A percentile compares a stretch with the other conserved stretches of the same genome.
Conservation (phyloP, 92 coral and sea anemone genomes). For the Porites divaricata region DNA sequence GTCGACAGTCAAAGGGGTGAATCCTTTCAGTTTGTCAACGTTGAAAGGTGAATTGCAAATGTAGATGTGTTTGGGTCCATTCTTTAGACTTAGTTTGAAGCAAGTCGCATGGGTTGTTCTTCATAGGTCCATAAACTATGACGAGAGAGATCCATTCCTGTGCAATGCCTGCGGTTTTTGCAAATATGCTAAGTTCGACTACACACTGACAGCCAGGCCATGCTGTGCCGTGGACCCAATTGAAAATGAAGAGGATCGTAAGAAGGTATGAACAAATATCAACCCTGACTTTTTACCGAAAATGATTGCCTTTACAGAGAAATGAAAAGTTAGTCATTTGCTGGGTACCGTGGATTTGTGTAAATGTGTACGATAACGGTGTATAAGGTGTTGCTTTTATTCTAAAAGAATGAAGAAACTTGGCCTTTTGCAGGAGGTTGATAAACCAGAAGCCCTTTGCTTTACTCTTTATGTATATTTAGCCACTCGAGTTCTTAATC, state of each 20-base stretch:
- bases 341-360: neutral
- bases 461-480: too few species aligned
- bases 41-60: too few species aligned
- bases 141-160: constrained; percentile 96
- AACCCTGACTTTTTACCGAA: neutral
- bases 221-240: constrained; percentile 99
- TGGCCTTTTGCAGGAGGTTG: too few species aligned
- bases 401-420: too few species aligned
- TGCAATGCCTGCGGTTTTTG: constrained; percentile 99
- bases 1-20: too few species aligned
- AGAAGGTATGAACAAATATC: constrained; percentile 70
- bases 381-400: neutral
- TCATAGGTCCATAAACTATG: constrained; percentile 94
- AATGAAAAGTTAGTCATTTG: neutral
- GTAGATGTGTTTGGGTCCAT: neutral
- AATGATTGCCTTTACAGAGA: too few species aligned
- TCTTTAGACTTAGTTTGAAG: neutral
- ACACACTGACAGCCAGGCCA: constrained; percentile 94
- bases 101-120: neutral
- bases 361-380: neutral
- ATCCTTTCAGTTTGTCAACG: too few species aligned
- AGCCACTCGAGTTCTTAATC: too few species aligned
- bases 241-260: constrained; percentile 98
- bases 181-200: constrained; percentile 99
- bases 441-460: too few species aligned